Percentiles rank a stretch among this genome's conserved stretches.
These are phyloP conservation scores for Cossypha niveicapilla DNA, from an alignment of 2,797 vertebrate genomes.

Conservation along the genomic window DNA sequence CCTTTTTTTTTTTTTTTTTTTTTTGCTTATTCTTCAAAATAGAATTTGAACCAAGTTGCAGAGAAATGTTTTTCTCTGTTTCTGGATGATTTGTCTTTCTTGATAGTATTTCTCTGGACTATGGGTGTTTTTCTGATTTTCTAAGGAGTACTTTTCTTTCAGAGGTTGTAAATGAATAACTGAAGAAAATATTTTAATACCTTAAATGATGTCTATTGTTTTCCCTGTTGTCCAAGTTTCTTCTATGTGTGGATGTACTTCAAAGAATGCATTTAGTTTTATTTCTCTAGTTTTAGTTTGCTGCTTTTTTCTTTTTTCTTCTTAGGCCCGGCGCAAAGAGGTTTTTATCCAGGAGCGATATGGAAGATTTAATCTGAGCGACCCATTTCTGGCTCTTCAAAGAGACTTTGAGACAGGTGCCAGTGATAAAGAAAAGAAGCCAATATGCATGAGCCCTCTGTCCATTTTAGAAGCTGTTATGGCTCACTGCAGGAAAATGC, in stretches of 20 bases:
- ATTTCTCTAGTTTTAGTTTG: background rate
- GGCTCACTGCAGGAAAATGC: slow-evolving; percentile 98
- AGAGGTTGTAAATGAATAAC: background rate
- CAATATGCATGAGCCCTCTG: slow-evolving; percentile 89
- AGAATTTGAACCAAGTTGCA: background rate
- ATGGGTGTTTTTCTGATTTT: background rate
- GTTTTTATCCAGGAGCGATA: slow-evolving; percentile 96
- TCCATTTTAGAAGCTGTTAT: slow-evolving; percentile 96
- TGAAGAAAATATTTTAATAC: background rate
- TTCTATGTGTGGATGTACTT: background rate
- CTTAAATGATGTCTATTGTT: background rate
- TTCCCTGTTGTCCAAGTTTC: background rate
- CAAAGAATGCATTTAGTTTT: background rate
- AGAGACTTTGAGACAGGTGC: slow-evolving; percentile 89
- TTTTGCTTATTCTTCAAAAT: background rate
- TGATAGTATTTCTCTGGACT: background rate
- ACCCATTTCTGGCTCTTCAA: slow-evolving; percentile 96
- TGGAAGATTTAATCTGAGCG: slow-evolving; percentile 91
- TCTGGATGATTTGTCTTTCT: background rate
- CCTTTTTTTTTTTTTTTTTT: no score
- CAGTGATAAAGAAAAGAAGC: slow-evolving; percentile 80
- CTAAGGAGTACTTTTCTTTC: background rate
- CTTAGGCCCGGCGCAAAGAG: slow-evolving; percentile 91
- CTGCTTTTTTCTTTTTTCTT: background rate
- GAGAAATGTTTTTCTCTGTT: background rate